Conservation (phyloP, 2,888 invertebrate species). For the Junonia oenone region DNA sequence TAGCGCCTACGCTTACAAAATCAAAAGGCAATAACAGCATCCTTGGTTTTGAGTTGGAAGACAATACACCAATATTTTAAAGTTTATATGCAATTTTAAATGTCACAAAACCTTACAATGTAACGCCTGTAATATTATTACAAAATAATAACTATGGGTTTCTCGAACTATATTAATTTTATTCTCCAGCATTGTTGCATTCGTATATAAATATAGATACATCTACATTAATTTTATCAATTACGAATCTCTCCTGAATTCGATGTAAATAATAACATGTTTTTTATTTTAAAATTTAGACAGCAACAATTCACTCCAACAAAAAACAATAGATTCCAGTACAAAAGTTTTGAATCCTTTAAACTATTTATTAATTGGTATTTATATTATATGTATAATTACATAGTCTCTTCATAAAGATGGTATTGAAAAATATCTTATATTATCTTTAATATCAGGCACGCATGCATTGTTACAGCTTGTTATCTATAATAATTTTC, state of each 20-base stretch:
- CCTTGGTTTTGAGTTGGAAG: constrained; percentile 22
- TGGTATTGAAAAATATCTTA: constrained; percentile 63
- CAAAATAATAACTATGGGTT: constrained; percentile 12
- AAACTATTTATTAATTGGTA: constrained; percentile 25
- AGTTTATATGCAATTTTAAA: constrained; percentile 11
- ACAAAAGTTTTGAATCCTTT: constrained; percentile 24
- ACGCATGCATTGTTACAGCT: constrained; percentile 58
- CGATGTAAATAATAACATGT: constrained; percentile 16
- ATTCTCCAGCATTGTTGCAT: constrained; percentile 9
- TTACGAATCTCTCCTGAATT: constrained; percentile 14
- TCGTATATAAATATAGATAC: constrained; percentile 15
- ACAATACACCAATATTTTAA: constrained; percentile 18
- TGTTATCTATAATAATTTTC: constrained; percentile 42
- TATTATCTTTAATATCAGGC: constrained; percentile 61
- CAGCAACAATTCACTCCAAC: constrained; percentile 21
- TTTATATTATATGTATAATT: constrained; percentile 26
- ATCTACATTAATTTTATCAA: constrained; percentile 9
- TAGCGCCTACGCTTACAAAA: constrained; percentile 13
- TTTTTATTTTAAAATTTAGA: constrained; percentile 16
- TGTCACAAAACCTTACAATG: constrained; percentile 1
- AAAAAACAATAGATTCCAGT: constrained; percentile 24
- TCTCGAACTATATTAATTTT: constrained; percentile 4
- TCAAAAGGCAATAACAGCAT: background rate
- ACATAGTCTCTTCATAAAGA: constrained; percentile 39
- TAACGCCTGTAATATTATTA: constrained; percentile 10